Evolutionary conservation across 23 tunicate genomes (phyloP), one percentile per base, ranked within the genome.

Genomic region (Clavelina lepadiformis): DNA sequence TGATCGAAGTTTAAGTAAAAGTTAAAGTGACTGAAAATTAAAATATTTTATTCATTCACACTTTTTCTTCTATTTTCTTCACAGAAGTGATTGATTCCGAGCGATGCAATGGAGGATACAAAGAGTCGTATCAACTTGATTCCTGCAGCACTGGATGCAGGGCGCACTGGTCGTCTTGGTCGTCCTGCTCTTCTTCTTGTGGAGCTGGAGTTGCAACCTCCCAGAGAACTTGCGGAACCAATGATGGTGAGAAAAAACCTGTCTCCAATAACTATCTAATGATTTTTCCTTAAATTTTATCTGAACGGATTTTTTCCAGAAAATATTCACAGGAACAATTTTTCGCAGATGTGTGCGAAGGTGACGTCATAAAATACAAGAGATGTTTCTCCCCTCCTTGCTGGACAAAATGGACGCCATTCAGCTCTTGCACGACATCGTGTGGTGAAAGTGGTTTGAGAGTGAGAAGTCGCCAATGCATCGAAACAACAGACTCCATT

Each of bases 351-450:
- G 59, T 11, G 24, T 53, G 81, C 45, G 1, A 15, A 0, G 81
- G 81, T 4, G 23, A 30, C 30, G 1, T 56, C 19, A 28, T 8
- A 21, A 51, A 37, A 31, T 76, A 53, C 66, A 35, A 64, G 45
- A 37, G 3, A 24, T 71, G 75, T 46, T 35, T 38, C 27, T 41
- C 77, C 5, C 69, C 57, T 5, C 68, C 73, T 6, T 69, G 83
- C 35, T 85, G 93, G 93, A 52, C 83, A 3, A 47, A 61, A 58
- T 85, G 93, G 93, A 46, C 82, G 44, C 58, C 24, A 15, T 85
- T 55, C 59, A 76, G 72, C 68, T 73, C 74, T 25, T 85, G 93
- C 47, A 59, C 85, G 63, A 73, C 61, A 8, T 78, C 82, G 19
- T 85, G 93, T 32, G 93, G 93, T 20, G 29, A 35, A 11, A 71